Percentiles rank a stretch among this genome's conserved stretches.
These are phyloP conservation scores for Cataglyphis albicans DNA, from an alignment of 2,888 invertebrate genomes.

Conservation along the genomic window DNA sequence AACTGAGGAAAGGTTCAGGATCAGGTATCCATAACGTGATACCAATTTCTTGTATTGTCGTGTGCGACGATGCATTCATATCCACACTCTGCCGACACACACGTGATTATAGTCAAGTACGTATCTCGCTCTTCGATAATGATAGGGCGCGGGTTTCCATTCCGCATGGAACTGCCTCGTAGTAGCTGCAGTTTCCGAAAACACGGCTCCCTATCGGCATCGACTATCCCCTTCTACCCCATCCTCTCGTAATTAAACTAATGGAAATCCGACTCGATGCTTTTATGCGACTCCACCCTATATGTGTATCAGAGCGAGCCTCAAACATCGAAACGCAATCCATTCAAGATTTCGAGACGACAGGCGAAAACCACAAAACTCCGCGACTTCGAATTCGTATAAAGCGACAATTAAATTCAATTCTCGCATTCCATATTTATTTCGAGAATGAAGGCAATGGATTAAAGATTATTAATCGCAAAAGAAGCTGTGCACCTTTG, in stretches of 20 bases:
- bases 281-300: conserved; percentile 66
- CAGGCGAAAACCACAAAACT: conserved; percentile 58
- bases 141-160: conserved; percentile 56
- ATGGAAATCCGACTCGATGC: conserved; percentile 77
- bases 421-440: not conserved
- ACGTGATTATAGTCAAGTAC: not conserved
- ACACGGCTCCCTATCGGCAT: conserved; percentile 35
- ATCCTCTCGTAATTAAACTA: conserved; percentile 81
- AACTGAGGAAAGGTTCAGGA: not conserved
- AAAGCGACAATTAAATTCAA: conserved; percentile 39
- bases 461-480: not conserved
- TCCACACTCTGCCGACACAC: not conserved
- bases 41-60: not conserved
- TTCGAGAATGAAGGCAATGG: not conserved
- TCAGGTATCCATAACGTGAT: not conserved
- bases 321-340: conserved; percentile 71
- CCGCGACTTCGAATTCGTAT: conserved; percentile 35
- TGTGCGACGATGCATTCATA: not conserved
- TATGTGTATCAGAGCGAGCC: conserved; percentile 47
- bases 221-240: conserved; percentile 20
- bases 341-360: conserved; percentile 67
- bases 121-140: conserved; percentile 34
- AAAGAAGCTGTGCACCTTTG: not conserved
- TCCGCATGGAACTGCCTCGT: conserved; percentile 57
- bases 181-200: conserved; percentile 42